Evolutionary conservation across 1,140 invertebrate species (phyloP).

Genomic region (Drosophila sproati): DNA sequence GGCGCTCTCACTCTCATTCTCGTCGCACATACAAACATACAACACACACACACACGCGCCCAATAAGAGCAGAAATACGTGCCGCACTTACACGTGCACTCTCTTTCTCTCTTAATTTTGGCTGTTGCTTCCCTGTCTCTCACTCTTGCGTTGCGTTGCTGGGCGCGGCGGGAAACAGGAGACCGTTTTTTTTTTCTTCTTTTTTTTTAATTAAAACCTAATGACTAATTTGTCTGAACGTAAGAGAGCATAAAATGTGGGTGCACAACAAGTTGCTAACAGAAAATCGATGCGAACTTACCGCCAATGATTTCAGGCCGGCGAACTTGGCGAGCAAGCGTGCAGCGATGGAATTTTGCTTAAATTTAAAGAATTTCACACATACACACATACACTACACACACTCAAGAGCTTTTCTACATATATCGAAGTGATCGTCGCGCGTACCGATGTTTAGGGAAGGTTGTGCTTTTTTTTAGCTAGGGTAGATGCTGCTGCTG

Average conservation of each 20-base stretch:
- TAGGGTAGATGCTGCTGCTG: slow-evolving; percentile 30
- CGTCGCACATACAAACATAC: neutral
- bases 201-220: slow-evolving; percentile 71
- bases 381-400: slow-evolving; percentile 33
- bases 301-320: slow-evolving; percentile 47
- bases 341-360: slow-evolving; percentile 53
- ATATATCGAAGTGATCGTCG: slow-evolving; percentile 45
- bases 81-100: slow-evolving; percentile 35
- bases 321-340: slow-evolving; percentile 31
- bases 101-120: slow-evolving; percentile 51
- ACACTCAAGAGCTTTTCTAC: slow-evolving; percentile 17
- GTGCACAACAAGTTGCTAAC: slow-evolving; percentile 45
- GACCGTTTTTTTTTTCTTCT: slow-evolving; percentile 46
- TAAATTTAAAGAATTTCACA: slow-evolving; percentile 59
- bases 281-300: slow-evolving; percentile 59
- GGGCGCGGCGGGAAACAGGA: slow-evolving; percentile 76
- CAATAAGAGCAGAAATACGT: slow-evolving; percentile 14
- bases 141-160: slow-evolving; percentile 54
- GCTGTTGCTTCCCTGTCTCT: slow-evolving; percentile 68
- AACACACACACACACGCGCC: neutral
- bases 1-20: slow-evolving; percentile 35
- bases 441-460: slow-evolving; percentile 43
- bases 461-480: slow-evolving; percentile 23
- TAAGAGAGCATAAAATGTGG: slow-evolving; percentile 4
- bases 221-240: slow-evolving; percentile 66